Base-by-base conservation (phyloP, 2,888 invertebrate genomes). In the Kryphioiulus occultus region DNA sequence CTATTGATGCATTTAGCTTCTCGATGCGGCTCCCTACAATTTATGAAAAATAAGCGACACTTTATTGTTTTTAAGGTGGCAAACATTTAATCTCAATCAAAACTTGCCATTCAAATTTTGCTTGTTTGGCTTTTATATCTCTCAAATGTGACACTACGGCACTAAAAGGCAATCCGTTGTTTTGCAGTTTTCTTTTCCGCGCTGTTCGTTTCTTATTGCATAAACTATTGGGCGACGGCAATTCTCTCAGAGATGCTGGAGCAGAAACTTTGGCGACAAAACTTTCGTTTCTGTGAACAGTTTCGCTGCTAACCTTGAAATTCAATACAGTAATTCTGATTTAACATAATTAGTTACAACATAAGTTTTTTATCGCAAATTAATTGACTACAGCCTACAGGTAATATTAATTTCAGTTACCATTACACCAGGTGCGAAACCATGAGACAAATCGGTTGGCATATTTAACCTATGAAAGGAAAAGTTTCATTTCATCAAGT, bases 401-500 rank as follows among this genome's bases (percentile, higher is more conserved):
- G 39, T 39, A 39, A 5, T 39, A 39, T 59, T 59, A 22, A 59
- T n/a, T n/a, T 59, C n/a, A n/a, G n/a, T 59, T 59, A 59, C 53
- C 53, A 59, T 59, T 59, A 59, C 17, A 59, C 53, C 53, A n/a
- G 53, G 53, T 59, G 53, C n/a, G 53, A 59, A 59, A n/a, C n/a
- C 2, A n/a, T n/a, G 0, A n/a, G 53, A 19, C 53, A 5, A n/a
- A 5, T 59, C 53, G n/a, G n/a, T n/a, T 59, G 53, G 19, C 7
- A n/a, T 59, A n/a, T 59, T 59, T 5, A n/a, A 59, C 53, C 53
- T 59, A n/a, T 59, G n/a, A 59, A 5, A 9, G 39, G 3, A 59
- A 39, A 59, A 59, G n/a, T 17, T 5, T 1, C 17, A 5, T 47
- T 47, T 59, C 0, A 59, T 7, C 53, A 1, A 3, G 19, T n/a